phyloP scores from a whole-genome alignment of 1,140 invertebrate genomes.

The Portunus trituberculatus region DNA sequence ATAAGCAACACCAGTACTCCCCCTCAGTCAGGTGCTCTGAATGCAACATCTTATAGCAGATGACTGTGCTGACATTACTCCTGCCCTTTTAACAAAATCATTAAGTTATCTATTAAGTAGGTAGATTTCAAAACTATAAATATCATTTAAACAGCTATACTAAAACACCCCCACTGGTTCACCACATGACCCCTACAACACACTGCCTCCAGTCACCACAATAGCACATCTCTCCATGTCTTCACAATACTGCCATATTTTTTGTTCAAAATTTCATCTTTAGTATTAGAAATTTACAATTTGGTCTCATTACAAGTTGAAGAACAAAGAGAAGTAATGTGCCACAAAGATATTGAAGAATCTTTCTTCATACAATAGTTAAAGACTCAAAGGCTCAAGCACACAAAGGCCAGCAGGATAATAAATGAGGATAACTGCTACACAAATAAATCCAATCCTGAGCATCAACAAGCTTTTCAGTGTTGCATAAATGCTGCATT shows the following conservation, averaged over 20 bases:
- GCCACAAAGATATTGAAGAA: too few relatives aligned
- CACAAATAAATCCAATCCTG: too few relatives aligned
- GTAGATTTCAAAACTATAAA: constrained; percentile 11
- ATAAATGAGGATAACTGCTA: too few relatives aligned
- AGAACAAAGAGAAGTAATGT: too few relatives aligned
- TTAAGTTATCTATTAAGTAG: background rate
- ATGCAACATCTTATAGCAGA: background rate
- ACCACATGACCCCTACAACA: background rate
- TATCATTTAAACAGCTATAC: background rate
- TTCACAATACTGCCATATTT: background rate
- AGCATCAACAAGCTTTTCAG: too few relatives aligned
- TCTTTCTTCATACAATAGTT: too few relatives aligned
- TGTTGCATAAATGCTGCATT: too few relatives aligned
- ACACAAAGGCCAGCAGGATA: too few relatives aligned
- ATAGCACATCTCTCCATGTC: background rate
- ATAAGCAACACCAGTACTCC: background rate
- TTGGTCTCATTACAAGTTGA: too few relatives aligned
- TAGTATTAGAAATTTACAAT: background rate
- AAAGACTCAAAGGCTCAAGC: too few relatives aligned
- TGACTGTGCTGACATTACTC: background rate
- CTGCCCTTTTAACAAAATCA: background rate
- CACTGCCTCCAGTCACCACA: background rate
- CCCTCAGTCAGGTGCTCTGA: background rate
- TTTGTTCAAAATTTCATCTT: background rate
- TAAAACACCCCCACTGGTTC: background rate